Base-by-base conservation (phyloP, 2,888 invertebrate genomes). In the Parapristionchus giblindavisi region DNA sequence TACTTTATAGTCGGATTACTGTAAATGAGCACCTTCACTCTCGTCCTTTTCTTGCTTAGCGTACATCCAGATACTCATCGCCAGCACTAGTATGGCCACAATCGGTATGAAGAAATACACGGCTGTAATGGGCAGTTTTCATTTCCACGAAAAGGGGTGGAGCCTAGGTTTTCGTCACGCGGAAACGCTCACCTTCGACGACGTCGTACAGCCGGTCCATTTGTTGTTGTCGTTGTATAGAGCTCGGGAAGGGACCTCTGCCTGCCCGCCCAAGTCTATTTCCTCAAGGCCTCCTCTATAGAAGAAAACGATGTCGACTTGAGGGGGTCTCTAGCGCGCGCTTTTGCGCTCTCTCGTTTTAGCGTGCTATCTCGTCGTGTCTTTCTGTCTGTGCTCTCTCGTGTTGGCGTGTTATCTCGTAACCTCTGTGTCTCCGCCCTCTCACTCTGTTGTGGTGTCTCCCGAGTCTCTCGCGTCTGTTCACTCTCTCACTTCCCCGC, bases 31-130 rank as follows among this genome's bases (percentile, higher is more conserved):
- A 38, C 70, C 54, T 32, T 38, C 54, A 29, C n/a, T n/a, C 14
- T 40, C n/a, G 8, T 56, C 70, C 3, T 36, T 5, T 27, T 36
- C 27, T 8, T 56, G 34, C 29, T 17, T 58, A 34, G 71, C 66
- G 54, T 76, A 77, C 14, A 80, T 71, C 65, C 76, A 83, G 36
- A 85, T 51, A 21, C 81, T 78, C 1, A 76, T 72, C 32, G 79
- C 75, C 56, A 84, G 78, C 3, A 84, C 81, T 8, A 78, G 60
- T 60, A 84, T 78, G 14, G 84, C 85, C 6, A 84, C 75, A 29
- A 84, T 68, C 1, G 85, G 85, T n/a, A 85, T 84, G 76, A 84
- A 84, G 24, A 83, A 51, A 74, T 85, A 81, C n/a, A 84, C 75
- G 17, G 80, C 85, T 85, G 78, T 32, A 82, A 77, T 32, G 32